Conservation (phyloP, 2,113 vertebrate species). For the Ophthalmolycus amberensis region DNA sequence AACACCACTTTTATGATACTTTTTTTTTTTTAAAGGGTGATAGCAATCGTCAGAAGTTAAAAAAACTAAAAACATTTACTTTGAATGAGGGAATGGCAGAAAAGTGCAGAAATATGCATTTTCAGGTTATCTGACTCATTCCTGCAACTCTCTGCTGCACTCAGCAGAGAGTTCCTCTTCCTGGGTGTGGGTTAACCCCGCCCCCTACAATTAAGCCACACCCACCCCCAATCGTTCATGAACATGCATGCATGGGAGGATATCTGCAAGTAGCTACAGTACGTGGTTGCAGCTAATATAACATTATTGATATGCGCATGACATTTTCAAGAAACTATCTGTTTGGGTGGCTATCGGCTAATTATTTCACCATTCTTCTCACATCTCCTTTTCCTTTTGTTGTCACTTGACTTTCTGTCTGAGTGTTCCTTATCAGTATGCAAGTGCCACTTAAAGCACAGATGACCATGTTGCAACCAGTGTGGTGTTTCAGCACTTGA, state of each 20-base stretch:
- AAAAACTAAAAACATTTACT: not conserved
- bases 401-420: conserved; percentile 58
- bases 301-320: not conserved
- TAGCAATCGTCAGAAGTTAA: no score
- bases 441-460: conserved; percentile 43
- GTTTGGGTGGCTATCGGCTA: not conserved
- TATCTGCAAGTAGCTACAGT: not conserved
- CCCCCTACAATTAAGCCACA: not conserved
- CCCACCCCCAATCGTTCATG: not conserved
- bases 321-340: conserved; percentile 9
- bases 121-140: not conserved
- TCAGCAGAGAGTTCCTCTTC: not conserved
- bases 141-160: no score
- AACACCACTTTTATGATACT: not conserved
- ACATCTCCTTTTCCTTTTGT: conserved; percentile 13
- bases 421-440: conserved; percentile 28
- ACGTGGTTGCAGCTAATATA: not conserved
- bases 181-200: not conserved
- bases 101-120: not conserved
- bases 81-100: not conserved
- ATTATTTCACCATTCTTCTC: not conserved
- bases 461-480: conserved; percentile 64
- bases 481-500: conserved; percentile 40
- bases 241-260: not conserved
- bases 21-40: not conserved